Conservation (phyloP, 2,113 vertebrate genomes). For the Heteronetta atricapilla region DNA sequence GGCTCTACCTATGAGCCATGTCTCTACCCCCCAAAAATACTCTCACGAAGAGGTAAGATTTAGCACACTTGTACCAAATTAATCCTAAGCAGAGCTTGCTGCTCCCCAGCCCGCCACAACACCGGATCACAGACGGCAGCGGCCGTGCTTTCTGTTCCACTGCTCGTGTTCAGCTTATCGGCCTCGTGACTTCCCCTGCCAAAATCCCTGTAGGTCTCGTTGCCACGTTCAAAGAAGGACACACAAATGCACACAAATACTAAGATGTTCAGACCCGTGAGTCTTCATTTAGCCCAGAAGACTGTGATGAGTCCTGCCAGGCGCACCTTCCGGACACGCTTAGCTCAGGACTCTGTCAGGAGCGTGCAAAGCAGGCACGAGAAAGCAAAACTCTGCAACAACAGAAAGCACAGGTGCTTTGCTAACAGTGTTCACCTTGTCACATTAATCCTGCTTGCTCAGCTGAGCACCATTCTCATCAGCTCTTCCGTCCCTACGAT, state of each 20-base stretch:
- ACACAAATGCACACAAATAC: not conserved
- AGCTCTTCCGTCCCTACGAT: not conserved
- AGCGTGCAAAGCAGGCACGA: not conserved
- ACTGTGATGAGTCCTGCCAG: not conserved
- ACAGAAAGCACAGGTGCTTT: not conserved
- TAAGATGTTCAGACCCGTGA: not conserved
- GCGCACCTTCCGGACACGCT: not conserved
- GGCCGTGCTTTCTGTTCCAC: not conserved
- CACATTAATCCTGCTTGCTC: not conserved
- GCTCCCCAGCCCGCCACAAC: not conserved
- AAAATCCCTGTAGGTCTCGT: not conserved
- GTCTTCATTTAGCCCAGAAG: not conserved
- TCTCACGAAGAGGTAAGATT: not conserved
- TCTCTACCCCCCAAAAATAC: not conserved
- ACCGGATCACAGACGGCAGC: not conserved
- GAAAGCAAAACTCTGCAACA: not conserved
- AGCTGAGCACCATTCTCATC: not conserved
- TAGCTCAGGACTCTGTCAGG: not conserved
- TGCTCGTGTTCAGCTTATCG: not conserved
- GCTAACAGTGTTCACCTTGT: not conserved
- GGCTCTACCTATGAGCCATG: not conserved
- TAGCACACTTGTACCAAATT: not conserved
- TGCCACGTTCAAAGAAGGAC: not conserved
- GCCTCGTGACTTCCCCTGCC: not conserved
- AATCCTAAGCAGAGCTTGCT: not conserved